Evolutionary conservation across 2,113 vertebrate species (phyloP).

Genomic region (Tragelaphus strepsiceros): DNA sequence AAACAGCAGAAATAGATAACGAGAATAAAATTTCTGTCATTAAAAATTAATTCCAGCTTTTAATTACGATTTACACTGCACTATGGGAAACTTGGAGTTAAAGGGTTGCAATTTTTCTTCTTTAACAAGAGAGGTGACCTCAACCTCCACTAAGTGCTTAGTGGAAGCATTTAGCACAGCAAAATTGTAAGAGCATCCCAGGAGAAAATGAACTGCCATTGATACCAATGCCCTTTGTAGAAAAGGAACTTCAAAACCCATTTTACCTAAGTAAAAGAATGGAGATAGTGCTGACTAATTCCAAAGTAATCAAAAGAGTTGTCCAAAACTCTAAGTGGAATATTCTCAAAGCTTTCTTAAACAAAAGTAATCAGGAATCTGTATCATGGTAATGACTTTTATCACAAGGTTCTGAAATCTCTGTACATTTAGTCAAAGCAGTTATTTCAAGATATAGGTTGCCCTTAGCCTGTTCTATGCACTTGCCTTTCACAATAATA

Average conservation of each 20-base stretch:
- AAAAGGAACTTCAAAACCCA: slow-evolving; percentile 54
- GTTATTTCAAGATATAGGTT: slow-evolving; percentile 49
- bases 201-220: slow-evolving; percentile 56
- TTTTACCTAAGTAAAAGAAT: slow-evolving; percentile 50
- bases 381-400: slow-evolving; percentile 39
- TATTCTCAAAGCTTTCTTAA: slow-evolving; percentile 33
- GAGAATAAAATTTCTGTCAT: not conserved
- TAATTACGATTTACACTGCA: slow-evolving; percentile 36
- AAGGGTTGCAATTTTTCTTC: slow-evolving; percentile 58
- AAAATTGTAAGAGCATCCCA: slow-evolving; percentile 48
- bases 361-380: slow-evolving; percentile 51
- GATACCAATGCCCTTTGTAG: slow-evolving; percentile 52
- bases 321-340: not conserved
- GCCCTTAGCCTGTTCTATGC: not conserved
- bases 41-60: slow-evolving; percentile 7
- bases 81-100: slow-evolving; percentile 59
- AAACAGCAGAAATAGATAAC: not conserved
- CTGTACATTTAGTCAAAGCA: slow-evolving; percentile 37
- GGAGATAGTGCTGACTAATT: slow-evolving; percentile 53
- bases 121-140: slow-evolving; percentile 61
- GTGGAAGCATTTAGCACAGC: slow-evolving; percentile 58
- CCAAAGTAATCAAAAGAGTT: slow-evolving; percentile 46
- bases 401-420: slow-evolving; percentile 40
- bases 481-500: not conserved
- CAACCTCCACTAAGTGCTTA: slow-evolving; percentile 57